Conservation (phyloP, 2,113 vertebrate species). For the Protobothrops mucrosquamatus region DNA sequence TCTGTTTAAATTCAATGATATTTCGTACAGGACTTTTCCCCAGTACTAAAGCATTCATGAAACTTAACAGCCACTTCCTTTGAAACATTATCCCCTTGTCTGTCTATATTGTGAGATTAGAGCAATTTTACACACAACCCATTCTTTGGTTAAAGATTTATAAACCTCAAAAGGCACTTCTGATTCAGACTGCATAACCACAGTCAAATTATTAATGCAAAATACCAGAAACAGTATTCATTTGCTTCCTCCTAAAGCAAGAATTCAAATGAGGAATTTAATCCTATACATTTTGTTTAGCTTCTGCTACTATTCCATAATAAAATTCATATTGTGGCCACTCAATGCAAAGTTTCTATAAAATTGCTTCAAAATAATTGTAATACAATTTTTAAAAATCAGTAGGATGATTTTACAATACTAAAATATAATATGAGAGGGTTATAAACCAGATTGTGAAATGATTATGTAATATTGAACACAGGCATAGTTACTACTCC, state of each 20-base stretch:
- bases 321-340: background rate
- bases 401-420: background rate
- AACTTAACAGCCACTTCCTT: constrained; percentile 34
- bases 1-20: constrained; percentile 34
- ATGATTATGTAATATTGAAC: background rate
- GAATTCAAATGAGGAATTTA: background rate
- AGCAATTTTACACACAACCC: constrained; percentile 23
- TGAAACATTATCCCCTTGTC: constrained; percentile 26
- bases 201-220: background rate
- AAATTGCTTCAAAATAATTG: background rate
- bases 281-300: background rate
- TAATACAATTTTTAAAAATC: background rate
- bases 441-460: background rate
- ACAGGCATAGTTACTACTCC: background rate
- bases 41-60: constrained; percentile 27
- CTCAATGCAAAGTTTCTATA: background rate
- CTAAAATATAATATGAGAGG: background rate
- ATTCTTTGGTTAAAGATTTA: constrained; percentile 21
- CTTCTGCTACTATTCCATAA: background rate
- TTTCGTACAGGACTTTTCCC: constrained; percentile 28
- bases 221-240: background rate
- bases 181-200: background rate
- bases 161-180: constrained; percentile 32
- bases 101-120: constrained; percentile 33
- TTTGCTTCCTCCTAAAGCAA: background rate